Percentiles rank a stretch among this genome's conserved stretches.
Conservation (phyloP, 2,113 vertebrate species). For the Brachionichthys hirsutus region DNA sequence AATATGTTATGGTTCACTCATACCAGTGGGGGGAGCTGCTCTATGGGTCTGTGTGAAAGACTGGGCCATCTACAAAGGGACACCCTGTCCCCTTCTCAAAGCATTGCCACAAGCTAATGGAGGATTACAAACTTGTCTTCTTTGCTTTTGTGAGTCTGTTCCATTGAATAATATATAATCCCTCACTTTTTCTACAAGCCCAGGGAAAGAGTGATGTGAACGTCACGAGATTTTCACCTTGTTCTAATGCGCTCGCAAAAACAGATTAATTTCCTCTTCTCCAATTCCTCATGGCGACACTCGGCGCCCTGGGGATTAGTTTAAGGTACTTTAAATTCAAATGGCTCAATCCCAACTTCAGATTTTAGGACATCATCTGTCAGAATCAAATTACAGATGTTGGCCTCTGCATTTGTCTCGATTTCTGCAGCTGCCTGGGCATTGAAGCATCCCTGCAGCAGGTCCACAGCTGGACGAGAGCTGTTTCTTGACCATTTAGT, state of each 20-base stretch:
- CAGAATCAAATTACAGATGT: slow-evolving; percentile 45
- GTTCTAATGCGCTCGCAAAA: not conserved
- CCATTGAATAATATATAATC: slow-evolving; percentile 27
- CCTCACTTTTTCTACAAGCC: not conserved
- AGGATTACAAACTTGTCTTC: slow-evolving; percentile 29
- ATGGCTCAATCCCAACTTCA: slow-evolving; percentile 43
- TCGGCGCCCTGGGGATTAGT: slow-evolving; percentile 21
- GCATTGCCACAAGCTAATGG: slow-evolving; percentile 33
- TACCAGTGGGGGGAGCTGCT: slow-evolving; percentile 76
- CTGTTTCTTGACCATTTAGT: too few relatives aligned
- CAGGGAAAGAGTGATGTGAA: slow-evolving; percentile 1
- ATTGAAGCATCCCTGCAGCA: not conserved
- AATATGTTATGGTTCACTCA: slow-evolving; percentile 38
- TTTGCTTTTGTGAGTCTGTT: slow-evolving; percentile 24
- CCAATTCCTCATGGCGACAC: slow-evolving; percentile 6
- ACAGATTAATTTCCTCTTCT: slow-evolving; percentile 10
- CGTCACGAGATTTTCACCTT: slow-evolving; percentile 10
- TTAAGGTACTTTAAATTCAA: slow-evolving; percentile 38
- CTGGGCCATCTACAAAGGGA: not conserved
- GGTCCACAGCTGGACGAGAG: too few relatives aligned
- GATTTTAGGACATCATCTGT: slow-evolving; percentile 45
- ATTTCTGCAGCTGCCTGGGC: slow-evolving; percentile 17
- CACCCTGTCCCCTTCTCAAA: slow-evolving; percentile 11
- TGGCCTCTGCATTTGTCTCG: slow-evolving; percentile 15
- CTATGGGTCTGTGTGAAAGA: slow-evolving; percentile 28